Conservation (phyloP, 2,888 invertebrate species). For the Ditula angustiorana region DNA sequence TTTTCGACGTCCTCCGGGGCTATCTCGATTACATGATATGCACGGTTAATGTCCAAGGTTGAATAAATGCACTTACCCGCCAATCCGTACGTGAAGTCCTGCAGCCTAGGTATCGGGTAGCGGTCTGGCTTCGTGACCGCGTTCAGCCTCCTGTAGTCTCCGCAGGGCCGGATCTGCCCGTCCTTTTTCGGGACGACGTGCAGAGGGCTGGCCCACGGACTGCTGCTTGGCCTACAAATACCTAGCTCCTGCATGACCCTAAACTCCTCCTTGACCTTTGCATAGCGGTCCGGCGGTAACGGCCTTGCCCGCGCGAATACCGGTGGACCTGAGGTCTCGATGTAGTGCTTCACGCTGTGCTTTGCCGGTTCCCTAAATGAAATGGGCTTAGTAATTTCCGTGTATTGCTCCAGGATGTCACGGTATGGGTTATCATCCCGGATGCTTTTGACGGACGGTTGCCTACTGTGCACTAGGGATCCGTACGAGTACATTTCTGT, state of each 20-base stretch:
- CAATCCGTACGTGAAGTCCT: conserved; percentile 47
- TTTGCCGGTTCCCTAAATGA: background rate
- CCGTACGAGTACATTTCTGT: too few relatives aligned
- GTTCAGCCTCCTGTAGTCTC: conserved; percentile 50
- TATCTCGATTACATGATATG: conserved; percentile 4
- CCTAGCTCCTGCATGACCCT: background rate
- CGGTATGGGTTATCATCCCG: too few relatives aligned
- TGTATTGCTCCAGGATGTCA: background rate
- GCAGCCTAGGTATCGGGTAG: conserved; percentile 49
- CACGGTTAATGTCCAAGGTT: conserved; percentile 3
- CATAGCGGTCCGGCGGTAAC: background rate
- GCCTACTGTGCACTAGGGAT: too few relatives aligned
- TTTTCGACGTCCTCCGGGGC: conserved; percentile 1
- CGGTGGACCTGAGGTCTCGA: conserved; percentile 4
- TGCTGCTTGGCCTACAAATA: conserved; percentile 22
- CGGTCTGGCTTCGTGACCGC: conserved; percentile 52
- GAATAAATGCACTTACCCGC: conserved; percentile 7
- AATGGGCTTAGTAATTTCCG: background rate
- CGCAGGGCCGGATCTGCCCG: conserved; percentile 22
- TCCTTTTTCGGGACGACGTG: conserved; percentile 30
- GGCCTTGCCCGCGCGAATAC: background rate
- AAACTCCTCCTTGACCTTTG: conserved; percentile 1
- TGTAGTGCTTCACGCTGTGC: background rate
- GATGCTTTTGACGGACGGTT: too few relatives aligned
- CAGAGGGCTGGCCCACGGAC: conserved; percentile 35